A percentile compares a stretch with the other conserved stretches of the same genome.
Evolutionary conservation across 1,140 invertebrate species (phyloP).

Genomic region (Cydia fagiglandana): DNA sequence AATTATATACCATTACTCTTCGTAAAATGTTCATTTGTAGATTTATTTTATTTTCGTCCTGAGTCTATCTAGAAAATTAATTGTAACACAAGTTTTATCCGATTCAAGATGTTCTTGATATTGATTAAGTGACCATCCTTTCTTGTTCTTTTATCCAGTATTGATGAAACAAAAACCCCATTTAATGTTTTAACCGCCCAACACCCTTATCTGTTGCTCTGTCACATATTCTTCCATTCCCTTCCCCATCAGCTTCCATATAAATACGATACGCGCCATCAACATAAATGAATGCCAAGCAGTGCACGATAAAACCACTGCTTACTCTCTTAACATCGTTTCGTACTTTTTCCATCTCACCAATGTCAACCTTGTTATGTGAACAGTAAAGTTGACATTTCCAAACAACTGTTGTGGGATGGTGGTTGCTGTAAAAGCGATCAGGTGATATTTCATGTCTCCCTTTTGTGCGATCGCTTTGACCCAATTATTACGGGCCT

Average conservation of each 20-base stretch:
- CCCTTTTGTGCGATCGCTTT: background rate
- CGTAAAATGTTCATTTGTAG: background rate
- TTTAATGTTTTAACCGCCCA: background rate
- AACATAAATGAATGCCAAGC: slow-evolving; percentile 26
- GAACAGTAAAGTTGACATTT: background rate
- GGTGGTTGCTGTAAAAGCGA: background rate
- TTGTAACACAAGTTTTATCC: too few species aligned
- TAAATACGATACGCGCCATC: slow-evolving; percentile 22
- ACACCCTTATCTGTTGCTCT: slow-evolving; percentile 1
- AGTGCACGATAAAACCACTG: background rate
- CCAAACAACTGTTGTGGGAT: background rate
- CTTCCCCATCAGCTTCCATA: background rate
- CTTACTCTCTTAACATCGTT: background rate
- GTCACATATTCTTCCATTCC: background rate
- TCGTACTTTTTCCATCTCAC: background rate
- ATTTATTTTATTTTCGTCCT: background rate
- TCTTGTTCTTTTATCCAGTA: background rate
- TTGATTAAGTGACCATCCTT: background rate
- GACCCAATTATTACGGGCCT: slow-evolving; percentile 22
- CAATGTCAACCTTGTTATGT: background rate
- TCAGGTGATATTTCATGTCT: slow-evolving; percentile 20
- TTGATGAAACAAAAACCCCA: background rate
- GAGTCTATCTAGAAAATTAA: background rate
- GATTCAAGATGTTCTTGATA: background rate
- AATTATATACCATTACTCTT: background rate